Conservation (phyloP, 2,888 invertebrate species). For the Pemphredon lugubris region DNA sequence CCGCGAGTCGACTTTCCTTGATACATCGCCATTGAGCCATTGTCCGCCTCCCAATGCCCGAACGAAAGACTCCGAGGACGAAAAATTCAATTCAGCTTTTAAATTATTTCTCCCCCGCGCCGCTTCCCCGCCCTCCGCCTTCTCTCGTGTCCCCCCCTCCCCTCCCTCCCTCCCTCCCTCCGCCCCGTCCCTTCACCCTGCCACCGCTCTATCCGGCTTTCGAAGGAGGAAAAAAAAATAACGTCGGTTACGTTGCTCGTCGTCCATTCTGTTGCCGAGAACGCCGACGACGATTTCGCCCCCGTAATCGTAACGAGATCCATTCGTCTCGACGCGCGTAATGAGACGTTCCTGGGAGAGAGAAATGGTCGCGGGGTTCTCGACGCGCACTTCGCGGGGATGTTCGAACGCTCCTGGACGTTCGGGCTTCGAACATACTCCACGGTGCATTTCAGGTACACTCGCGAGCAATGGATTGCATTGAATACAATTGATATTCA, state of each 20-base stretch:
- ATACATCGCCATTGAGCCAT: slow-evolving; percentile 81
- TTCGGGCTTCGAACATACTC: too few species aligned
- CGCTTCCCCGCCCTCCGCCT: slow-evolving; percentile 25
- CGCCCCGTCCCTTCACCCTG: slow-evolving; percentile 38
- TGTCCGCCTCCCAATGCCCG: slow-evolving; percentile 81
- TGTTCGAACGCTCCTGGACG: too few species aligned
- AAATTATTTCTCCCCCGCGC: slow-evolving; percentile 78
- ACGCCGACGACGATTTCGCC: slow-evolving; percentile 63
- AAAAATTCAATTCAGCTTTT: slow-evolving; percentile 82
- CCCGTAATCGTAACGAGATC: slow-evolving; percentile 65
- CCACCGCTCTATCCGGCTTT: slow-evolving; percentile 53
- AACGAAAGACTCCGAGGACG: slow-evolving; percentile 80
- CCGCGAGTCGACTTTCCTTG: slow-evolving; percentile 81
- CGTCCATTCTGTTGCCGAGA: slow-evolving; percentile 65
- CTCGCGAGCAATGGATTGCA: too few species aligned
- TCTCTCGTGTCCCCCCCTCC: slow-evolving; percentile 36
- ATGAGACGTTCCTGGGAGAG: slow-evolving; percentile 62
- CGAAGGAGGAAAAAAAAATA: slow-evolving; percentile 46
- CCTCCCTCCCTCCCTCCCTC: slow-evolving; percentile 45
- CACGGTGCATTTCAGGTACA: too few species aligned
- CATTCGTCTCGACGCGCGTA: slow-evolving; percentile 62
- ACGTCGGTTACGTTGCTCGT: slow-evolving; percentile 70
- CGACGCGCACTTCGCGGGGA: too few species aligned
- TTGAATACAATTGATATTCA: too few species aligned
- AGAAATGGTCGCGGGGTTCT: slow-evolving; percentile 39